These are phyloP conservation scores for Acronicta psi DNA, from an alignment of 2,888 invertebrate genomes.

Conservation along the genomic window DNA sequence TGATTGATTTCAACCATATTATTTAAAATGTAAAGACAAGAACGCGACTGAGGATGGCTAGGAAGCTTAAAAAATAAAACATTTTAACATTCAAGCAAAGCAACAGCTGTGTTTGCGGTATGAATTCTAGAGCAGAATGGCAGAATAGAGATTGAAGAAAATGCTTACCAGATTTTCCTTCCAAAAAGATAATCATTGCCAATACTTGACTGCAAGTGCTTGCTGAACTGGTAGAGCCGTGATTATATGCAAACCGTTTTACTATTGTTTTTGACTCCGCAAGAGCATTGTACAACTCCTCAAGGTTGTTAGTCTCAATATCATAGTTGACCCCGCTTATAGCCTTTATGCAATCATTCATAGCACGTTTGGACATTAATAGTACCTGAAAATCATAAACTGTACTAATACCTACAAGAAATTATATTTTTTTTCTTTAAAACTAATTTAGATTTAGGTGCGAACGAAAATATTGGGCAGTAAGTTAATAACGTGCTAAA, in stretches of 20 bases:
- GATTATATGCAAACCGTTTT: slow-evolving; percentile 68
- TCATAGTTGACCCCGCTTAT: slow-evolving; percentile 72
- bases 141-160: no score
- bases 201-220: slow-evolving; percentile 88
- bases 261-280: slow-evolving; percentile 56
- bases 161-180: slow-evolving; percentile 80
- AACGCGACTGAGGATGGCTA: no score
- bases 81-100: no score
- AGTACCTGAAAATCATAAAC: slow-evolving; percentile 67
- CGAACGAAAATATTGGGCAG: no score
- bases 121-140: no score
- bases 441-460: no score
- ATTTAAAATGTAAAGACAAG: background rate
- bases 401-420: no score
- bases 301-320: slow-evolving; percentile 56
- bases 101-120: no score
- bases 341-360: slow-evolving; percentile 67
- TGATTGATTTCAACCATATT: background rate
- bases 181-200: slow-evolving; percentile 86
- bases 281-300: slow-evolving; percentile 73
- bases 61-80: no score
- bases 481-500: no score
- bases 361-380: slow-evolving; percentile 63
- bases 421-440: no score
- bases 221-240: slow-evolving; percentile 80